Conservation (phyloP, 2,888 invertebrate genomes). For the Heliconius sara region DNA sequence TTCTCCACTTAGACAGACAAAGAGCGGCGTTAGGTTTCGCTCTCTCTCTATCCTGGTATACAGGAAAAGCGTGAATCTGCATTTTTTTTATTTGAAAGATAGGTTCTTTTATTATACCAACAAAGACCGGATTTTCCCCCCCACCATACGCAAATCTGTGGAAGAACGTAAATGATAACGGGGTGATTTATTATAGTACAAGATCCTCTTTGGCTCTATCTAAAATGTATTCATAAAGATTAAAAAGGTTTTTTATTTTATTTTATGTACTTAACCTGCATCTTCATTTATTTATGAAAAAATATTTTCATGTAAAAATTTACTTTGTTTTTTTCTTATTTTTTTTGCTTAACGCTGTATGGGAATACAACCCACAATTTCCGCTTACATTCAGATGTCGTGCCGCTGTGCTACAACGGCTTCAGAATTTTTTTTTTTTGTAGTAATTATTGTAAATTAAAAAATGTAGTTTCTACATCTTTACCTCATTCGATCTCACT, state of each 20-base stretch:
- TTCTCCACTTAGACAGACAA: too few species aligned
- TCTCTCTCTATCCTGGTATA: not conserved
- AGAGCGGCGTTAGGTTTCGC: not conserved
- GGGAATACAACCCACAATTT: too few species aligned
- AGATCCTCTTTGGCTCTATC: conserved; percentile 1
- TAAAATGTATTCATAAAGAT: not conserved
- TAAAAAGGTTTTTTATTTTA: not conserved
- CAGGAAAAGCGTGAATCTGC: not conserved
- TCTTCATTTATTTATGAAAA: not conserved
- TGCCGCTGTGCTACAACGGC: too few species aligned
- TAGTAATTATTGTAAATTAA: too few species aligned
- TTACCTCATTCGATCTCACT: too few species aligned
- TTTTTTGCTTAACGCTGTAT: too few species aligned
- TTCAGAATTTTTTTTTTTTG: too few species aligned
- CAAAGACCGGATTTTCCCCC: not conserved
- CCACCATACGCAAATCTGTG: not conserved
- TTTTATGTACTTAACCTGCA: not conserved
- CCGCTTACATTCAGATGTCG: too few species aligned
- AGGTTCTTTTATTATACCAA: not conserved
- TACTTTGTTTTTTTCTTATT: too few species aligned
- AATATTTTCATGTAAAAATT: too few species aligned
- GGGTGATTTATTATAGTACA: not conserved
- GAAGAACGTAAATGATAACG: not conserved
- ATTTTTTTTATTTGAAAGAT: not conserved
- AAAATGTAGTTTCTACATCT: too few species aligned